These are phyloP conservation scores for Molossus alvarezi DNA, from an alignment of 2,797 vertebrate species.

Conservation along the genomic window DNA sequence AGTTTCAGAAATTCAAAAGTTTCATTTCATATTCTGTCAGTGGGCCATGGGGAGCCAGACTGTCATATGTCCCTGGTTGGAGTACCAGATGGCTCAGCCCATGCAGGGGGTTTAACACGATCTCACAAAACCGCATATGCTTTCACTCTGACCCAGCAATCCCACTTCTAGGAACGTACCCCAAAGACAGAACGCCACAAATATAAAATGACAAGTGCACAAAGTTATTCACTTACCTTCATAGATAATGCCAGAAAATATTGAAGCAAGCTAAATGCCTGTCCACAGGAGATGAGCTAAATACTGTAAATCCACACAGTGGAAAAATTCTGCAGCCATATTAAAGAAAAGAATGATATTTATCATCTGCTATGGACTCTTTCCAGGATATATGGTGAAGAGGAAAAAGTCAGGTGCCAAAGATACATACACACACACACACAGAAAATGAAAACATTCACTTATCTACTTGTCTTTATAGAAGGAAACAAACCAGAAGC, in stretches of 20 bases:
- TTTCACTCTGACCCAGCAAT: not conserved
- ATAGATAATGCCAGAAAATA: conserved; percentile 25
- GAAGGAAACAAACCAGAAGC: conserved; percentile 19
- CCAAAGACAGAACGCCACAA: not conserved
- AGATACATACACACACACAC: not conserved
- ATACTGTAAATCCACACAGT: not conserved
- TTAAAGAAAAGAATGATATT: not conserved
- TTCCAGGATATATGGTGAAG: not conserved
- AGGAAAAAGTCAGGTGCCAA: not conserved
- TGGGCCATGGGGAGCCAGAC: not conserved
- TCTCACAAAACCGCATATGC: not conserved
- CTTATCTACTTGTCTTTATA: not conserved
- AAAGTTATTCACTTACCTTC: not conserved
- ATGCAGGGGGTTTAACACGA: not conserved
- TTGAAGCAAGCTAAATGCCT: not conserved
- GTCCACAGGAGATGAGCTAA: not conserved
- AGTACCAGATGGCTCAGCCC: not conserved
- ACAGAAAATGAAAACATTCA: not conserved
- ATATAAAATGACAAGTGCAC: not conserved
- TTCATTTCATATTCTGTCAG: not conserved
- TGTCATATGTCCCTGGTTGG: not conserved
- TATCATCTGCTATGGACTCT: not conserved
- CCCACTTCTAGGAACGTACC: not conserved
- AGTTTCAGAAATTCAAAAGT: conserved; percentile 7
- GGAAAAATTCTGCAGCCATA: not conserved